Base-by-base conservation (phyloP, 92 coral and sea anemone species). In the Palythoa grandiflora region DNA sequence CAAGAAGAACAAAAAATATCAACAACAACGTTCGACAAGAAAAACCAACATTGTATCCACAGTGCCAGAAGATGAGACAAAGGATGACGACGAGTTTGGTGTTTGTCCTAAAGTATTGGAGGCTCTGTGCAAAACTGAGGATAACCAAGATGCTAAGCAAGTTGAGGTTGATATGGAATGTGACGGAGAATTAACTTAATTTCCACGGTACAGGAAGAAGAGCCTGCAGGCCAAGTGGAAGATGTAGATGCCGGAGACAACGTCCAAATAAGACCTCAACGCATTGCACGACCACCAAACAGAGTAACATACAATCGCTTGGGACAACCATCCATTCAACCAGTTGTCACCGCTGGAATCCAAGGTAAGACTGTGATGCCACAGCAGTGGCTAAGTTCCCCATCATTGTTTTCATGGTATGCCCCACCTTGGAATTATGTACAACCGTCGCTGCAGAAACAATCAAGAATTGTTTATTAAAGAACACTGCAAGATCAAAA, bases 291-390 rank as follows among this genome's bases (percentile, higher is more conserved):
- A 73, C 89, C 89, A 2, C 83, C 89, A 36, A 86, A 73, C 83
- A 86, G 84, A 75, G 13, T 86, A 75, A 75, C 89, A 40, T 86
- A 86, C 55, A 74, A 86, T 57, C 65, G 72, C 35, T 50, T 86
- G 83, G 89, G 73, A 86, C 89, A 86, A 83, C 89, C 89, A 28
- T 86, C 89, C 19, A 54, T 86, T 12, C 89, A 86, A 74, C 89
- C 89, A 75, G 55, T 70, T 86, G 83, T 86, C 21, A 86, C 83
- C 39, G 83, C 89, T 3, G 89, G 83, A 48, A 73, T 73, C 13
- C 83, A 74, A 39, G 60, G 89, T 21, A 37, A 74, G 71, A 28
- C 83, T 4, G 89, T 54, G 17, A 21, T 14, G 28, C 72, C 87
- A 6, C 83, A 86, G 52, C 71, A 51, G 73, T 73, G 83, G 70